phyloP scores from a whole-genome alignment of 2,113 vertebrate genomes.

The Lucifuga dentata region DNA sequence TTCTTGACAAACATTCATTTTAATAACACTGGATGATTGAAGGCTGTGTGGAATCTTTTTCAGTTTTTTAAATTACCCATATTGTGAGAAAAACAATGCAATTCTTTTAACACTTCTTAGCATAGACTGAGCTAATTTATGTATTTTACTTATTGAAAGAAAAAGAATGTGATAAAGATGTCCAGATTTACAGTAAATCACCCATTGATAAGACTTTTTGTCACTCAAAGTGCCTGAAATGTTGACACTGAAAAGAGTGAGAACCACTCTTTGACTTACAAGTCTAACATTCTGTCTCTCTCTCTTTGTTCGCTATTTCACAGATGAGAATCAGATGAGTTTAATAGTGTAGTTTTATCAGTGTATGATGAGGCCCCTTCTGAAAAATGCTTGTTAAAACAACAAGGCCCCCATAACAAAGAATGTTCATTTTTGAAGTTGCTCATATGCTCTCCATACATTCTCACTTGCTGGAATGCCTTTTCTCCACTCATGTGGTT shows the following conservation, averaged over 20 bases:
- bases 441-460: constrained; percentile 78
- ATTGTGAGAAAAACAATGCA: constrained; percentile 1
- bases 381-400: constrained; percentile 77
- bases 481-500: constrained; percentile 68
- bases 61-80: constrained; percentile 9
- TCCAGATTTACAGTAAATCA: too few relatives aligned
- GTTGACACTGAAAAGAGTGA: not conserved
- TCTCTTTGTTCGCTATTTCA: constrained; percentile 56
- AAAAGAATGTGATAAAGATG: too few relatives aligned
- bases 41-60: constrained; percentile 15
- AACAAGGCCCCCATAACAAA: constrained; percentile 54
- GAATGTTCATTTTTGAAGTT: constrained; percentile 63
- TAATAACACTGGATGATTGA: constrained; percentile 20
- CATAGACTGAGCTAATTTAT: too few relatives aligned
- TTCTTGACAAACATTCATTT: constrained; percentile 12
- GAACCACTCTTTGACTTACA: constrained; percentile 14
- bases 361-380: constrained; percentile 72
- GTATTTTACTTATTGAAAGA: constrained; percentile 9
- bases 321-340: constrained; percentile 61
- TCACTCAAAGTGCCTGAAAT: not conserved
- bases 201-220: not conserved
- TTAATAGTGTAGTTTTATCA: constrained; percentile 71
- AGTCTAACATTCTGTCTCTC: constrained; percentile 13
- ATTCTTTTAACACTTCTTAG: not conserved
- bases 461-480: constrained; percentile 68